These are phyloP conservation scores for Labroides dimidiatus DNA, from an alignment of 2,797 vertebrate genomes.

Conservation along the genomic window DNA sequence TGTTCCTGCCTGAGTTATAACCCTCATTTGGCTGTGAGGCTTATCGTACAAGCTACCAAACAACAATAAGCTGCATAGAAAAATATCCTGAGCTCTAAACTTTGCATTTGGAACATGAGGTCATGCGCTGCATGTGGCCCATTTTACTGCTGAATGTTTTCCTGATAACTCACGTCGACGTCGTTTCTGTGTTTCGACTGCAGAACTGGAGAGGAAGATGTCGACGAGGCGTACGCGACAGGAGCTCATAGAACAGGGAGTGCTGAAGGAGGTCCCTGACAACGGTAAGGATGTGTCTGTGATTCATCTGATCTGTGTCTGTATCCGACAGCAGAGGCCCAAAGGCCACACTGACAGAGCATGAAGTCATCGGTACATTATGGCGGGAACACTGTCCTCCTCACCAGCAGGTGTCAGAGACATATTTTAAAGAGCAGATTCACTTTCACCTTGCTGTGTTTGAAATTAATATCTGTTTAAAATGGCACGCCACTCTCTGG, in stretches of 20 bases:
- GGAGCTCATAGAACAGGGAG: conserved; percentile 97
- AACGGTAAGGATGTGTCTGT: conserved; percentile 85
- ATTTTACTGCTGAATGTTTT: not conserved
- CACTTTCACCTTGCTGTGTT: conserved; percentile 63
- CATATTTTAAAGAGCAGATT: conserved; percentile 52
- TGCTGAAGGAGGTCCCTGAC: conserved; percentile 94
- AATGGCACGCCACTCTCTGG: conserved; percentile 71
- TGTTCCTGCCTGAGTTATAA: conserved; percentile 23
- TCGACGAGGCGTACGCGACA: conserved; percentile 96
- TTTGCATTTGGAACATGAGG: conserved; percentile 21
- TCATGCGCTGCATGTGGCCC: not conserved
- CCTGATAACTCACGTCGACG: not conserved
- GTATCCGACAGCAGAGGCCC: conserved; percentile 46
- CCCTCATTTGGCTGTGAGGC: conserved; percentile 2
- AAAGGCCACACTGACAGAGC: conserved; percentile 49
- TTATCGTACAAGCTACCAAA: conserved; percentile 21
- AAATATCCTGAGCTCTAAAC: conserved; percentile 39
- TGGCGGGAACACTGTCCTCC: conserved; percentile 45
- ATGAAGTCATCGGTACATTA: conserved; percentile 57
- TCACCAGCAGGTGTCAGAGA: conserved; percentile 55
- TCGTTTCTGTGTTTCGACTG: conserved; percentile 63
- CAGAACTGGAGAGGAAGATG: conserved; percentile 99
- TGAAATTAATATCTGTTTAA: conserved; percentile 63
- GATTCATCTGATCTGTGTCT: conserved; percentile 58
- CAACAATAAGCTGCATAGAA: conserved; percentile 25